These are phyloP conservation scores for Heliconius cydno DNA, from an alignment of 2,888 invertebrate species.

Conservation along the genomic window DNA sequence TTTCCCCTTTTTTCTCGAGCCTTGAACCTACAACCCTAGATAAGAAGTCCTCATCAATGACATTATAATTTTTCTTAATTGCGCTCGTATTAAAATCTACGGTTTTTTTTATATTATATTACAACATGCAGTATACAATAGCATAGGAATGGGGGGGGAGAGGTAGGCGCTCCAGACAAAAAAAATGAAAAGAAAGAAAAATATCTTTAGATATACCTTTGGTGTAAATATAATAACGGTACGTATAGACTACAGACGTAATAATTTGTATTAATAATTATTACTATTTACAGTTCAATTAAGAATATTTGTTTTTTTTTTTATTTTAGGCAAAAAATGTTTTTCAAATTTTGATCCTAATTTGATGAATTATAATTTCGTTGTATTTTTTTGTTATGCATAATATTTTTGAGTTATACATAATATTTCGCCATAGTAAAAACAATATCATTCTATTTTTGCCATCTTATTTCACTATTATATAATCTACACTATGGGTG, in stretches of 20 bases:
- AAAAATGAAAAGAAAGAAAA: no score
- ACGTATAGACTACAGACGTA: neutral
- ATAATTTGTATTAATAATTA: neutral
- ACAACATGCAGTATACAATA: no score
- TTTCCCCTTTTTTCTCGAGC: no score
- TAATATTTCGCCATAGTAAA: neutral
- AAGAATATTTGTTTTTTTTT: neutral
- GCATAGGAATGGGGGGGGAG: no score
- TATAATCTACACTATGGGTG: no score
- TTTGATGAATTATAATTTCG: neutral
- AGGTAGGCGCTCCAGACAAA: no score
- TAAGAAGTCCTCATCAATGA: neutral
- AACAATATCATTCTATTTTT: no score
- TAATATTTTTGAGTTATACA: neutral
- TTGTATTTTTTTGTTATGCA: neutral
- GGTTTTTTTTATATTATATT: no score
- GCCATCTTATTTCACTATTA: no score
- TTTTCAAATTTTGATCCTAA: neutral
- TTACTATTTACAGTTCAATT: neutral
- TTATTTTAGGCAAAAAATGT: neutral
- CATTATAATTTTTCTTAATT: neutral
- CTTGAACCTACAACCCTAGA: no score
- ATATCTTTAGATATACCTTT: no score
- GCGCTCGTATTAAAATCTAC: neutral
- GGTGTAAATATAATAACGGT: no score